Base-by-base conservation (phyloP, 2,113 vertebrate genomes). In the Limanda limanda region DNA sequence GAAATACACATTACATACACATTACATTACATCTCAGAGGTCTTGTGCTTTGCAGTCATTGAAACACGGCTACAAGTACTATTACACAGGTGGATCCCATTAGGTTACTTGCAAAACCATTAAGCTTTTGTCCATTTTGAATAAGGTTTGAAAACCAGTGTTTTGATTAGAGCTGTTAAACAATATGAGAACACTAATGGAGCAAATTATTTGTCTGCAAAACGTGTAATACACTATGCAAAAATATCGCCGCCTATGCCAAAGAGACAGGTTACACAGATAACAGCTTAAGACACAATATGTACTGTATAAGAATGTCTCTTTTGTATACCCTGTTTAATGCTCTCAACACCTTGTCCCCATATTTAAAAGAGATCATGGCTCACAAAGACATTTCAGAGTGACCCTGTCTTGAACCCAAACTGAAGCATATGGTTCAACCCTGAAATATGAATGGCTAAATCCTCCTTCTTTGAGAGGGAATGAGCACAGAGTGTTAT, bases 361-460 rank as follows among this genome's bases (percentile, higher is more conserved):
- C 51, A 20, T n/a, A 52, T 52, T 52, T 52, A n/a, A 52, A 47
- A 52, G 51, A n/a, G 51, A 52, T 52, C 51, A 52, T 18, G 51
- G 71, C 69, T 87, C 64, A 66, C 51, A 61, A 27, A 76, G 42
- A 65, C 70, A 66, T 54, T 59, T 55, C 27, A 66, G 31, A 57
- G 54, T 84, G 76, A 86, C 79, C 85, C 71, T 45, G 52, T 55
- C 52, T 56, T 88, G 81, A 90, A 83, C 85, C 86, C 66, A 68
- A 17, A 68, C 57, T 18, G 58, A 70, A 85, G 55, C 76, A 86
- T 86, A 84, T 87, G 84, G 73, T 71, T 64, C 31, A 79, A 69
- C 27, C 40, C 74, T 89, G 74, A 87, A 81, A 86, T 79, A 85
- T 86, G 78, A 88, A 87, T 78, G 75, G 57, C 23, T 72, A 74